phyloP scores from a whole-genome alignment of 1,140 invertebrate genomes.

The Ganaspis sp. region DNA sequence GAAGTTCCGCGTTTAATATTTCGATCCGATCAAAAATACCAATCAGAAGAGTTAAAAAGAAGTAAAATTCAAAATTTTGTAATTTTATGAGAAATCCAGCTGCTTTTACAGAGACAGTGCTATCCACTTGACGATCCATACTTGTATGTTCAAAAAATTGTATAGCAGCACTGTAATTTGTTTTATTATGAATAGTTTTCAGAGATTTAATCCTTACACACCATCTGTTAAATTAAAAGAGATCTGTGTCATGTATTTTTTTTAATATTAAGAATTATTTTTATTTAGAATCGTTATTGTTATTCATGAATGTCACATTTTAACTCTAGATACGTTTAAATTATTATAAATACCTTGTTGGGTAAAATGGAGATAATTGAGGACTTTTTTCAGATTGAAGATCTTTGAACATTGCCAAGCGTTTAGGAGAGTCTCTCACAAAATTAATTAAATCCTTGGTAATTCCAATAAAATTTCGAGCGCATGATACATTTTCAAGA shows the following conservation, averaged over 20 bases:
- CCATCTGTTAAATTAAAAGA: conserved; percentile 5
- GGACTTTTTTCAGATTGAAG: not conserved
- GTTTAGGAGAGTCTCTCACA: no score
- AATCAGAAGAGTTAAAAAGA: conserved; percentile 33
- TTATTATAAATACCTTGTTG: conserved; percentile 34
- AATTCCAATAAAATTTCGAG: no score
- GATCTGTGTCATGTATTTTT: conserved; percentile 23
- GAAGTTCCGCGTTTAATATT: conserved; percentile 32
- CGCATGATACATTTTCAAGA: no score
- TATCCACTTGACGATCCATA: conserved; percentile 27
- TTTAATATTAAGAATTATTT: no score
- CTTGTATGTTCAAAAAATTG: conserved; percentile 14
- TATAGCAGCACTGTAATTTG: conserved; percentile 19
- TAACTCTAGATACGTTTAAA: conserved; percentile 10
- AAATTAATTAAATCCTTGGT: no score
- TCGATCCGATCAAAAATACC: conserved; percentile 35
- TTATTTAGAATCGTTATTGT: conserved; percentile 7
- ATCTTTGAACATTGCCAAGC: not conserved
- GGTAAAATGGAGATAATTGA: conserved; percentile 19
- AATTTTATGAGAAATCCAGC: conserved; percentile 35
- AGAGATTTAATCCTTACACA: conserved; percentile 21
- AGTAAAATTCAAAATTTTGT: conserved; percentile 37
- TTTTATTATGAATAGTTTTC: conserved; percentile 20
- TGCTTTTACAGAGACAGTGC: conserved; percentile 35
- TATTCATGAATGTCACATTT: not conserved